Evolutionary conservation across 2,113 vertebrate genomes (phyloP).

Genomic region (Sphyrna mokarran): DNA sequence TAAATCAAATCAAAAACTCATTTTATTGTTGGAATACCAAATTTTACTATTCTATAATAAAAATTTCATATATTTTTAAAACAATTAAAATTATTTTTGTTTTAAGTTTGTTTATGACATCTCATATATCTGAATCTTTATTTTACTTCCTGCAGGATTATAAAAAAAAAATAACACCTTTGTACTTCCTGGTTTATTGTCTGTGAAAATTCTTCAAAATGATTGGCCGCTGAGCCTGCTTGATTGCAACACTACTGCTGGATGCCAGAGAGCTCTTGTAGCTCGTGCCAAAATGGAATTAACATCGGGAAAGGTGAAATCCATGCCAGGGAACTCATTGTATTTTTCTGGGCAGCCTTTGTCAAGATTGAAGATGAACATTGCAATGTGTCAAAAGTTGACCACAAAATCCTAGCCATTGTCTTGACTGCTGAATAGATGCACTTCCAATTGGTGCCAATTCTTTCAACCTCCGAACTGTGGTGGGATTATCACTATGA

Average conservation of each 20-base stretch:
- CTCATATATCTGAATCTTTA: too few relatives aligned
- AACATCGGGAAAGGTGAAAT: too few relatives aligned
- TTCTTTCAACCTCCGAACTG: background rate
- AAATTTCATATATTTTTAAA: background rate
- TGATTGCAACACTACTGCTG: too few relatives aligned
- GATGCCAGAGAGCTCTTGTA: too few relatives aligned
- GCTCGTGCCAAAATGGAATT: too few relatives aligned
- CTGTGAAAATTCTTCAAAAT: too few relatives aligned
- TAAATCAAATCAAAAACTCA: background rate
- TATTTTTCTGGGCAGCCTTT: background rate
- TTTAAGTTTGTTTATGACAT: background rate
- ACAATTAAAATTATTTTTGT: background rate
- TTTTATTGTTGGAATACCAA: background rate
- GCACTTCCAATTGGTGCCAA: background rate
- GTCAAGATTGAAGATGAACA: background rate
- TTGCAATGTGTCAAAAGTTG: background rate
- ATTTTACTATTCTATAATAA: background rate
- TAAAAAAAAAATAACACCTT: too few relatives aligned
- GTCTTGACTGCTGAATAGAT: too few relatives aligned
- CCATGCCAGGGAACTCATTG: too few relatives aligned
- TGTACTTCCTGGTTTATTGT: too few relatives aligned
- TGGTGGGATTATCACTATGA: background rate
- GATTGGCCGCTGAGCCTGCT: too few relatives aligned
- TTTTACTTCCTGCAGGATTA: too few relatives aligned
- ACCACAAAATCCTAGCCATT: background rate